These are phyloP conservation scores for Drosophila colorata DNA, from an alignment of 2,888 invertebrate genomes.

Conservation along the genomic window DNA sequence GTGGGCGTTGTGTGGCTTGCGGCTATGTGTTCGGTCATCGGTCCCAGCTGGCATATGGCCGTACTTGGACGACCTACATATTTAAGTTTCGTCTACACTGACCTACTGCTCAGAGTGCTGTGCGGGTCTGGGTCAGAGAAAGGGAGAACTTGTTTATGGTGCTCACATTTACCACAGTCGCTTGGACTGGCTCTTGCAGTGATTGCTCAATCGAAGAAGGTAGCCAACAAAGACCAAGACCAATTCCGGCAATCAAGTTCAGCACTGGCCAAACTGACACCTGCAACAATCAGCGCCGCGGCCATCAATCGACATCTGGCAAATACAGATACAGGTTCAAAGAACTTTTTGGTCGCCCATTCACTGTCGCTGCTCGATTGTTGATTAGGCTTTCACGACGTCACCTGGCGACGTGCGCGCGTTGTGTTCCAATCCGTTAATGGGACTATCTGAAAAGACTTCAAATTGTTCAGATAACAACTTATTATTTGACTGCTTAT, in stretches of 20 bases:
- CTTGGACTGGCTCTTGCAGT: slow-evolving; percentile 32
- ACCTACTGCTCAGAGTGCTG: slow-evolving; percentile 58
- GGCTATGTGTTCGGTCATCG: slow-evolving; percentile 31
- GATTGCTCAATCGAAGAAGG: slow-evolving; percentile 53
- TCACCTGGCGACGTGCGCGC: slow-evolving; percentile 41
- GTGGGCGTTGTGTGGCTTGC: slow-evolving; percentile 38
- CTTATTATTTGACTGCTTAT: background rate
- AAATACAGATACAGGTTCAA: slow-evolving; percentile 42
- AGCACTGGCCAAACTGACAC: slow-evolving; percentile 17
- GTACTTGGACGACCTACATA: slow-evolving; percentile 47
- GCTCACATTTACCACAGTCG: slow-evolving; percentile 62
- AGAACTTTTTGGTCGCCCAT: slow-evolving; percentile 46
- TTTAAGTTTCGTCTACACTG: slow-evolving; percentile 50
- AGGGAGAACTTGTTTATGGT: slow-evolving; percentile 64
- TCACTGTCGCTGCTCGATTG: slow-evolving; percentile 36
- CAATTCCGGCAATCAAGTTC: slow-evolving; percentile 42
- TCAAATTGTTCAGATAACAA: slow-evolving; percentile 1
- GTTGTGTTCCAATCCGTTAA: slow-evolving; percentile 4
- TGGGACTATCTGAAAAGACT: slow-evolving; percentile 4
- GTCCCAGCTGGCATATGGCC: slow-evolving; percentile 19
- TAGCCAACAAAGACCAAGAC: slow-evolving; percentile 14
- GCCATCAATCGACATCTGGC: slow-evolving; percentile 38
- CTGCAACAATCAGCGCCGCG: slow-evolving; percentile 32
- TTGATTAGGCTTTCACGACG: slow-evolving; percentile 54
- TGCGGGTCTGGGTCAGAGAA: slow-evolving; percentile 73